Conservation (phyloP, 2,797 vertebrate species). For the Meriones psammophilus region DNA sequence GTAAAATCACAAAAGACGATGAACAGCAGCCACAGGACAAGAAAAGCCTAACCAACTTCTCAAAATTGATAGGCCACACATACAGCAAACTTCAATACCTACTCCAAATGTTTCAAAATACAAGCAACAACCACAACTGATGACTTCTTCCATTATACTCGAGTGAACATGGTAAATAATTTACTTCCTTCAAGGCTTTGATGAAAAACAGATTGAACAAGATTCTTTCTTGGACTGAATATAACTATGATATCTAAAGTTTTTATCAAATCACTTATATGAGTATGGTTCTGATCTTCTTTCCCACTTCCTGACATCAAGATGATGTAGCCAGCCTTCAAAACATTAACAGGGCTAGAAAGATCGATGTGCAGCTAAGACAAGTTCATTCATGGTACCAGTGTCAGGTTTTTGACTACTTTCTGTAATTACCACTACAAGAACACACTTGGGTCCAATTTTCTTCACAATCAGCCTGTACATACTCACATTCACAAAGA, state of each 20-base stretch:
- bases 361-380: neutral
- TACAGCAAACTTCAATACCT: neutral
- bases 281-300: neutral
- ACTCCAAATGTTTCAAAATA: neutral
- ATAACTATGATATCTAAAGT: neutral
- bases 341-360: neutral
- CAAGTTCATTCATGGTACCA: neutral
- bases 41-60: neutral
- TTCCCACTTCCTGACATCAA: neutral
- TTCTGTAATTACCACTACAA: neutral
- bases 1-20: neutral
- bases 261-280: neutral
- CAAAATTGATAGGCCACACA: neutral
- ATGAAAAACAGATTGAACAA: neutral
- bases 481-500: neutral
- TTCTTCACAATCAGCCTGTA: neutral
- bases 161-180: neutral
- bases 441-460: neutral
- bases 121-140: neutral
- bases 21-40: too few relatives aligned
- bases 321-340: neutral
- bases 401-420: neutral
- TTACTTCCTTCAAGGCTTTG: neutral
- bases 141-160: neutral
- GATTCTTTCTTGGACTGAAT: neutral